Evolutionary conservation across 2,797 vertebrate species (phyloP).

Genomic region (Lepidocolaptes lacrymiger): DNA sequence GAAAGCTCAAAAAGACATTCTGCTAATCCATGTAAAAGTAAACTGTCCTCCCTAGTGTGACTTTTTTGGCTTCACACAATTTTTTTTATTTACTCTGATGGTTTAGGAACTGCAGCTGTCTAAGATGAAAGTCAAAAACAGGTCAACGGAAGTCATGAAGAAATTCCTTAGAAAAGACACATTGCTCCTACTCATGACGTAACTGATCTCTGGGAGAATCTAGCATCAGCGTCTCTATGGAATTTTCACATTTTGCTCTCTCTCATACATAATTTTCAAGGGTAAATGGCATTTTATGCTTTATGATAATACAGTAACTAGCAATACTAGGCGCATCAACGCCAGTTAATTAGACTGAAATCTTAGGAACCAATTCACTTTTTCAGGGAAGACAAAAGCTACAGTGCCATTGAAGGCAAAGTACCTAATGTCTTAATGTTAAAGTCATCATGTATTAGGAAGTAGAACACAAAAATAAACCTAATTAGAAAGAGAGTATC

Average conservation of each 20-base stretch:
- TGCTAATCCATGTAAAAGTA: background rate
- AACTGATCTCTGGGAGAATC: background rate
- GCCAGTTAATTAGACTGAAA: background rate
- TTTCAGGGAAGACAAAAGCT: background rate
- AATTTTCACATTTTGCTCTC: background rate
- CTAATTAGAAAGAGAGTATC: background rate
- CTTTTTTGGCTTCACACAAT: background rate
- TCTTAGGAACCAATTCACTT: background rate
- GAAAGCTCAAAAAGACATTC: background rate
- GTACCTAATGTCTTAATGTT: background rate
- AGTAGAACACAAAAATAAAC: background rate
- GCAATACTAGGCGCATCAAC: rapidly evolving
- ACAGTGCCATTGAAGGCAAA: background rate
- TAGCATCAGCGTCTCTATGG: background rate
- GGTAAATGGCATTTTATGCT: background rate
- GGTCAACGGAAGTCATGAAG: background rate
- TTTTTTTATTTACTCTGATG: background rate
- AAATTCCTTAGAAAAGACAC: background rate
- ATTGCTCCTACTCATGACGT: background rate
- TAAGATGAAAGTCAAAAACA: background rate
- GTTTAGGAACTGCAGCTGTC: background rate
- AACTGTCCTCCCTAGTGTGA: background rate
- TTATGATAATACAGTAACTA: background rate
- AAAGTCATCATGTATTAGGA: background rate
- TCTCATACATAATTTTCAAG: background rate